These are phyloP conservation scores for Pediacus dermestoides DNA, from an alignment of 2,888 invertebrate species.

Conservation along the genomic window DNA sequence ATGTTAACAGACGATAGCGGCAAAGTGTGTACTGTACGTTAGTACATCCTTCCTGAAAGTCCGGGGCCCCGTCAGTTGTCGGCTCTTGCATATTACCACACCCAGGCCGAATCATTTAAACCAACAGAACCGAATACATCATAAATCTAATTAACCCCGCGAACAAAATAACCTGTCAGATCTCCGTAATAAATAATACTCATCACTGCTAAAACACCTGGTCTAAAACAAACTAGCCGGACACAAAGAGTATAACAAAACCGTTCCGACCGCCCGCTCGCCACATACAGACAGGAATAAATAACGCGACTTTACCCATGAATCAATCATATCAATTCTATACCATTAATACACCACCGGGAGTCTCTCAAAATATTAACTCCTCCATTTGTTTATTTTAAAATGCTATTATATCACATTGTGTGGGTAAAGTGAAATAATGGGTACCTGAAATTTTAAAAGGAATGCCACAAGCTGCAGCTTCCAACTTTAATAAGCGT, in stretches of 20 bases:
- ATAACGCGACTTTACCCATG: conserved; percentile 21
- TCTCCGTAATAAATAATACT: conserved; percentile 40
- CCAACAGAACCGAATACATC: conserved; percentile 44
- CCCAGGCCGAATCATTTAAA: conserved; percentile 41
- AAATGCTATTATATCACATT: too few species aligned
- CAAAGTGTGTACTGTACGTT: too few species aligned
- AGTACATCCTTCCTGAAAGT: conserved; percentile 10
- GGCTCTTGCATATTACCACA: conserved; percentile 27
- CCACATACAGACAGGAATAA: conserved; percentile 21
- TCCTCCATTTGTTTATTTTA: conserved; percentile 2
- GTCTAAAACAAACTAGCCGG: conserved; percentile 37
- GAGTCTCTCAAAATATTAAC: conserved; percentile 12
- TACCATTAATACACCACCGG: conserved; percentile 30
- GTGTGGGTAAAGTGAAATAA: too few species aligned
- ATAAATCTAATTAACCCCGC: conserved; percentile 49
- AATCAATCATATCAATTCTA: conserved; percentile 31
- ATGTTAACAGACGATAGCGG: conserved; percentile 14
- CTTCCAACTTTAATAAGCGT: too few species aligned
- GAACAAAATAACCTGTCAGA: conserved; percentile 47
- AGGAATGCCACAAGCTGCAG: too few species aligned
- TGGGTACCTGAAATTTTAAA: too few species aligned
- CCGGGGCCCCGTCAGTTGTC: conserved; percentile 11
- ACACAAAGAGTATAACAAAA: conserved; percentile 20
- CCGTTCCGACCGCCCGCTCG: conserved; percentile 13
- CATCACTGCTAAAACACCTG: conserved; percentile 41